Percentiles rank a stretch among this genome's conserved stretches.
phyloP scores from a whole-genome alignment of 2,888 invertebrate species.

The Lasioglossum vierecki region DNA sequence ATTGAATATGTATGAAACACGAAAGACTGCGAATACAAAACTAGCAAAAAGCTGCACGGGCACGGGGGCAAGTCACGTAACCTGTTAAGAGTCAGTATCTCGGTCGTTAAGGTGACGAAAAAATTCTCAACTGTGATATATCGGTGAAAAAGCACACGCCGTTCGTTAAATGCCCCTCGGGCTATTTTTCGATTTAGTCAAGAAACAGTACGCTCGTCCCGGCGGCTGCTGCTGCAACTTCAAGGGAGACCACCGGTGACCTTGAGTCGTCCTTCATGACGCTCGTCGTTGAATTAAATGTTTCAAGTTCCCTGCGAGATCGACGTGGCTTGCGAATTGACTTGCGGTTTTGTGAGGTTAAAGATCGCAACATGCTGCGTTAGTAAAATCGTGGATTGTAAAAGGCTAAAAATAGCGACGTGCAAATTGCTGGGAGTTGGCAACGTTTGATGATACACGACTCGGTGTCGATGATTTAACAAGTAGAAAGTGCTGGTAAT shows the following conservation, averaged over 20 bases:
- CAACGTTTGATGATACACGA: background rate
- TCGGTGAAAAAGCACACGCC: background rate
- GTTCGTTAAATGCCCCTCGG: background rate
- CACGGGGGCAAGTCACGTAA: conserved; percentile 22
- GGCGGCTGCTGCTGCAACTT: background rate
- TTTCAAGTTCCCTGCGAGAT: background rate
- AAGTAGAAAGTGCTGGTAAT: conserved; percentile 18
- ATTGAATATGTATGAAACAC: conserved; percentile 55
- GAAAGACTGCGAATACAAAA: conserved; percentile 26
- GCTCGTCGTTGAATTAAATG: background rate
- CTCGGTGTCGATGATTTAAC: background rate
- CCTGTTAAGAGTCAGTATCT: conserved; percentile 16
- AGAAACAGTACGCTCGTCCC: background rate
- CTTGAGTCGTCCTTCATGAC: background rate
- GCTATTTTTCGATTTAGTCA: background rate
- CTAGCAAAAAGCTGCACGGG: conserved; percentile 13
- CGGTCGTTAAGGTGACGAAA: conserved; percentile 6
- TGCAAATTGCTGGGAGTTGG: background rate
- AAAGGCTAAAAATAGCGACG: background rate
- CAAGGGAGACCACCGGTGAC: background rate
- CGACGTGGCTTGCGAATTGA: background rate
- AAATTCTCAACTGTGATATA: background rate
- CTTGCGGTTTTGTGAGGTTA: background rate
- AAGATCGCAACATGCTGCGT: background rate
- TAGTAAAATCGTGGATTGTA: background rate